Evolutionary conservation across 2,113 vertebrate genomes (phyloP).

Genomic region (Climacteris rufus): DNA sequence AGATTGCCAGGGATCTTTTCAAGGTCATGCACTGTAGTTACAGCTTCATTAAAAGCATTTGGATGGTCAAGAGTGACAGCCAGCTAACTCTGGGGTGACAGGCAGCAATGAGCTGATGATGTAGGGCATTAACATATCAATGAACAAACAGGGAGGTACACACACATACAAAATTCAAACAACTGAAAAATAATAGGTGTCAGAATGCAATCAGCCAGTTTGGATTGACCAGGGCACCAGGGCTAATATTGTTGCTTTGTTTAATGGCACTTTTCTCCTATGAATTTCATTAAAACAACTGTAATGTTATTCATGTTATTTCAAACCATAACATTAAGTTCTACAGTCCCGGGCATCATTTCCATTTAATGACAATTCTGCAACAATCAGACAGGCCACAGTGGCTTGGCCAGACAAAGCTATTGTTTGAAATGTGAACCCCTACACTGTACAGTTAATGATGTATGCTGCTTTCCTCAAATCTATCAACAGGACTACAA

Average conservation of each 20-base stretch:
- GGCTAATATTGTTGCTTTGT: background rate
- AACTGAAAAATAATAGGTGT: background rate
- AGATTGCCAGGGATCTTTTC: background rate
- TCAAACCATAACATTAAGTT: background rate
- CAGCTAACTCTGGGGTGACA: background rate
- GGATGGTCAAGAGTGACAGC: background rate
- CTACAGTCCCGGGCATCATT: background rate
- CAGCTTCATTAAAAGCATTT: background rate
- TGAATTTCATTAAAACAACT: background rate
- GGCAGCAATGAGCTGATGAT: background rate
- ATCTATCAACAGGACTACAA: background rate
- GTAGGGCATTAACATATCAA: background rate
- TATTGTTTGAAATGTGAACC: background rate
- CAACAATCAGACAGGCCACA: background rate
- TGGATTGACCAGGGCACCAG: background rate
- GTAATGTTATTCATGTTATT: slow-evolving; percentile 1
- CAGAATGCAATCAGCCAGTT: background rate
- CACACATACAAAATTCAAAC: background rate
- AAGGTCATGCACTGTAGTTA: background rate
- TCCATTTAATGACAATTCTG: background rate
- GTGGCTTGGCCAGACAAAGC: background rate
- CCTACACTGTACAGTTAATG: background rate
- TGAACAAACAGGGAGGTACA: background rate
- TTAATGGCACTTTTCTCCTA: background rate
- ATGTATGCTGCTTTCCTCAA: background rate